A percentile compares a stretch with the other conserved stretches of the same genome.
These are phyloP conservation scores for Mesaphorura yosii DNA, from an alignment of 1,140 invertebrate genomes.

Conservation along the genomic window DNA sequence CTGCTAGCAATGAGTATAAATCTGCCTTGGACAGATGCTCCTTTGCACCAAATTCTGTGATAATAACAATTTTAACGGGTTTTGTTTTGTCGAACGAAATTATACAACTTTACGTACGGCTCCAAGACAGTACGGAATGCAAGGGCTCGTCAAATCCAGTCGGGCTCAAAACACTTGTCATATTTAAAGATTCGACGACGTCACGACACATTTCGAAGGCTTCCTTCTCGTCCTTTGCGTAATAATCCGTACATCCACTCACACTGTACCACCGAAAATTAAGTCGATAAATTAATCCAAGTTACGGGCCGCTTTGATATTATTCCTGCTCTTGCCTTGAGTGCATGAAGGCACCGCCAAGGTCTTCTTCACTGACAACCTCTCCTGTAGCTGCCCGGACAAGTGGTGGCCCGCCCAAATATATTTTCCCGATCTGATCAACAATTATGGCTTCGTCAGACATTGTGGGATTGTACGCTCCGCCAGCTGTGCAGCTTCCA, in stretches of 20 bases:
- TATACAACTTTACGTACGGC: not conserved
- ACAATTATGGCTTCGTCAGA: conserved; percentile 55
- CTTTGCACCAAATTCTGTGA: conserved; percentile 17
- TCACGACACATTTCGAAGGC: conserved; percentile 37
- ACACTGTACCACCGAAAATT: no score
- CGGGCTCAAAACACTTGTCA: conserved; percentile 5
- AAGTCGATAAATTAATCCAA: not conserved
- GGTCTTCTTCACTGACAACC: conserved; percentile 50
- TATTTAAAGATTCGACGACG: conserved; percentile 37
- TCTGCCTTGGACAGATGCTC: conserved; percentile 21
- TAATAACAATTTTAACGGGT: not conserved
- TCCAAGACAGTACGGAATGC: not conserved
- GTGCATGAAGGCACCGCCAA: conserved; percentile 55
- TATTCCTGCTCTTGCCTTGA: conserved; percentile 37
- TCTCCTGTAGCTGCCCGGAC: conserved; percentile 58
- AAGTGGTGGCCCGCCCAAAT: conserved; percentile 52
- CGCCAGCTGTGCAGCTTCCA: conserved; percentile 55
- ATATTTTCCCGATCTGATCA: conserved; percentile 51
- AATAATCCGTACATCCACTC: conserved; percentile 42
- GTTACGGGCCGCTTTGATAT: not conserved
- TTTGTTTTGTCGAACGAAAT: not conserved
- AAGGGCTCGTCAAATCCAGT: conserved; percentile 4
- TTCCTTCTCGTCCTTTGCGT: conserved; percentile 38
- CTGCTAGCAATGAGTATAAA: conserved; percentile 40
- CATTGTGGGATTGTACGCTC: conserved; percentile 59